These are phyloP conservation scores for Anneissia japonica DNA, from an alignment of 35 echinoderm and acorn worm genomes.

Conservation along the genomic window DNA sequence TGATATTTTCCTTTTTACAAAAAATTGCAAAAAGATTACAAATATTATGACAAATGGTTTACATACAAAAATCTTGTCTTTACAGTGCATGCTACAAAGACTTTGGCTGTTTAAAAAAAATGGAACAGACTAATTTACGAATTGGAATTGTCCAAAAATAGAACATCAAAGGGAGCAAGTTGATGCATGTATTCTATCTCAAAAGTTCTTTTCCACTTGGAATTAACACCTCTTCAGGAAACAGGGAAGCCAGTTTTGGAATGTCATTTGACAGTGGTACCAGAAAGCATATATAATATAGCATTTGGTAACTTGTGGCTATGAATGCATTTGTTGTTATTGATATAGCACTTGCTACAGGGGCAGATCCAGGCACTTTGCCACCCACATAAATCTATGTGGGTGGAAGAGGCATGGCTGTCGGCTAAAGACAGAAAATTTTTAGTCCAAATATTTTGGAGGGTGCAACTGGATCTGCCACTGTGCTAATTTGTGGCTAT, in stretches of 20 bases:
- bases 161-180: background rate
- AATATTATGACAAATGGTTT: background rate
- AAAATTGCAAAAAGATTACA: background rate
- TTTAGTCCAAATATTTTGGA: no score
- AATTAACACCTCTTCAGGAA: background rate
- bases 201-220: background rate
- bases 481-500: no score
- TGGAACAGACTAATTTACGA: background rate
- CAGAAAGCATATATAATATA: background rate
- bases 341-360: no score
- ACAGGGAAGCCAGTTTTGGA: background rate
- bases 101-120: constrained; percentile 2
- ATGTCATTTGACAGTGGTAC: background rate
- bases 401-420: no score
- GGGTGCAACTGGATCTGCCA: no score
- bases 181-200: no score
- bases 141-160: background rate
- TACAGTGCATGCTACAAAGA: background rate
- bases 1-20: background rate
- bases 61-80: background rate
- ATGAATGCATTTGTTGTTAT: no score
- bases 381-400: no score
- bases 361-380: no score
- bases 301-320: no score
- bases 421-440: no score